Conservation (phyloP, 1,140 invertebrate genomes). For the Hesperophylax magnus region DNA sequence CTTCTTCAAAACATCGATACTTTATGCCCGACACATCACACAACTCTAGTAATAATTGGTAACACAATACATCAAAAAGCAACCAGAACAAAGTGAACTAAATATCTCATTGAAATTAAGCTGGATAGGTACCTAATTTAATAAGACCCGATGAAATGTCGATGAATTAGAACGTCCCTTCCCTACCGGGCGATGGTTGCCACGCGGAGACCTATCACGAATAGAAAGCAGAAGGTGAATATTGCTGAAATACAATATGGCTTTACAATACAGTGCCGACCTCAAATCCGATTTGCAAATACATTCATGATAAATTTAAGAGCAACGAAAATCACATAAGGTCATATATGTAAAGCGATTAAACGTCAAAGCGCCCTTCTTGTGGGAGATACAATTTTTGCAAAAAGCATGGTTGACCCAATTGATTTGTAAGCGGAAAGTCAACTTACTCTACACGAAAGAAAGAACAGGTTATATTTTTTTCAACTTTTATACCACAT, state of each 20-base stretch:
- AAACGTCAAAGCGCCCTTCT: too few species aligned
- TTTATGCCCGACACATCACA: too few species aligned
- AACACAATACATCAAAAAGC: too few species aligned
- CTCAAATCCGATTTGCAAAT: conserved; percentile 23
- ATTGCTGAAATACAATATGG: conserved; percentile 13
- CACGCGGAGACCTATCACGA: conserved; percentile 32
- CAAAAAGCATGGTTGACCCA: background rate
- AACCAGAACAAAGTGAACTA: too few species aligned
- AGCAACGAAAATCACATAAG: conserved; percentile 6
- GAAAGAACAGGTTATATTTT: too few species aligned
- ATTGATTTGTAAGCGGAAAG: background rate
- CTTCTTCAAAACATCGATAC: too few species aligned
- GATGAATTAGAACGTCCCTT: background rate
- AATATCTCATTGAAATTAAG: background rate
- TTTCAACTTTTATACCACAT: too few species aligned
- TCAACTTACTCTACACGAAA: too few species aligned
- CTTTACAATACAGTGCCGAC: conserved; percentile 13
- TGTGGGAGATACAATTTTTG: too few species aligned
- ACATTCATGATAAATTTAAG: background rate
- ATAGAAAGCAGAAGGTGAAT: conserved; percentile 30
- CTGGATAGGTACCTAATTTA: background rate
- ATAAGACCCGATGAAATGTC: background rate
- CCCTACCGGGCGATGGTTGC: background rate
- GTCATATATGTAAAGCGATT: background rate
- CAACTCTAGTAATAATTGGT: too few species aligned